phyloP scores from a whole-genome alignment of 2,888 invertebrate species.

The Limnephilus marmoratus region DNA sequence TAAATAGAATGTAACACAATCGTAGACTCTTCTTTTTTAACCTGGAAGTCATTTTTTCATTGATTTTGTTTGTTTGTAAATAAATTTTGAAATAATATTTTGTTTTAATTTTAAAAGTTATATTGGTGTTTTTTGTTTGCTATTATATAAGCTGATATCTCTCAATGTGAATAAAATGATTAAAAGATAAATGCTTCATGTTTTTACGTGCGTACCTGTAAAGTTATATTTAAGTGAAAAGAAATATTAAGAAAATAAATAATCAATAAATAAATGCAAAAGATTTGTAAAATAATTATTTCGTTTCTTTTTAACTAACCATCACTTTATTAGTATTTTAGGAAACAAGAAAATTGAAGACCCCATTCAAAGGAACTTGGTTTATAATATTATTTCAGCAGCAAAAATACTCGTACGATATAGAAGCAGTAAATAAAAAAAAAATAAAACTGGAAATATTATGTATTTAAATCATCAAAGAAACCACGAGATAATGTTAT shows the following conservation, averaged over 20 bases:
- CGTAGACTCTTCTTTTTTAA: background rate
- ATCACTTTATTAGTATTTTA: too few relatives aligned
- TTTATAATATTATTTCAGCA: too few relatives aligned
- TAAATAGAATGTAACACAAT: background rate
- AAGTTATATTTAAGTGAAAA: conserved; percentile 37
- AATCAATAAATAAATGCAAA: conserved; percentile 36
- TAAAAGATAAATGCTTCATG: conserved; percentile 49
- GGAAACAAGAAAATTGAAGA: background rate
- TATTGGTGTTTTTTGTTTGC: background rate
- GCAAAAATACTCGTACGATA: too few relatives aligned
- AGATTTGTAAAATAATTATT: conserved; percentile 21
- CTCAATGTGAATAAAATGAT: conserved; percentile 17
- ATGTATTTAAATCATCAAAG: too few relatives aligned
- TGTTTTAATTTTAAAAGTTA: background rate
- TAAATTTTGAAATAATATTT: background rate
- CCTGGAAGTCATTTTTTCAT: background rate
- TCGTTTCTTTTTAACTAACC: background rate
- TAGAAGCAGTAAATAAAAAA: too few relatives aligned
- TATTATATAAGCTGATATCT: conserved; percentile 7
- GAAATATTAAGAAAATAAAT: conserved; percentile 29
- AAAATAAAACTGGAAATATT: too few relatives aligned
- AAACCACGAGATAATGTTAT: too few relatives aligned
- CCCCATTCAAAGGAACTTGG: background rate
- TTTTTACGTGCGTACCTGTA: conserved; percentile 63
- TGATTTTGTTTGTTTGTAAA: background rate